These are phyloP conservation scores for Synodontis membranacea DNA, from an alignment of 2,113 vertebrate species.

Conservation along the genomic window DNA sequence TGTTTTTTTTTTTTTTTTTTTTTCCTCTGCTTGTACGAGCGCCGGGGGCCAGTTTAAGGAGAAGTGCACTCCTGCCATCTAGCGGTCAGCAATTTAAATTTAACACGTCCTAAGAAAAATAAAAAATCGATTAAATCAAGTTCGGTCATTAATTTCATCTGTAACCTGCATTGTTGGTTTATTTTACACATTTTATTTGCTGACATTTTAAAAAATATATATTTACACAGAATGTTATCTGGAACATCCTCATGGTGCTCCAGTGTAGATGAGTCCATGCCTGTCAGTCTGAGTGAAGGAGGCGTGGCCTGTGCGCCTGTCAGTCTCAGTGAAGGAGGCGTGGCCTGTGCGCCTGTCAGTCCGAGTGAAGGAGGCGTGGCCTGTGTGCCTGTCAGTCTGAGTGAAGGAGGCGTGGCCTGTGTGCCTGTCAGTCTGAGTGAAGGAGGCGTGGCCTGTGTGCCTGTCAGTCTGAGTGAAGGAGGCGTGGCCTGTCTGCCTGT, in stretches of 20 bases:
- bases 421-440: neutral
- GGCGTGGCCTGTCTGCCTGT: neutral
- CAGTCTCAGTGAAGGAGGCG: neutral
- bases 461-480: neutral
- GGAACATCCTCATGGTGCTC: too few species aligned
- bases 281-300: neutral
- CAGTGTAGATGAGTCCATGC: too few species aligned
- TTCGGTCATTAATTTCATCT: neutral
- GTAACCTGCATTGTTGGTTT: neutral
- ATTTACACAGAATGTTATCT: neutral
- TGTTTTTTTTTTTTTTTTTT: neutral
- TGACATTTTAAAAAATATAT: too few species aligned
- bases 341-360: neutral
- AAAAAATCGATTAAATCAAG: neutral
- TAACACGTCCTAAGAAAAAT: neutral
- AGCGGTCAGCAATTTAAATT: neutral
- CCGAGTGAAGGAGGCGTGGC: neutral
- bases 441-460: neutral
- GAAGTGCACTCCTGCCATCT: slow-evolving; percentile 25
- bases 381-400: neutral
- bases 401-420: neutral
- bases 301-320: neutral
- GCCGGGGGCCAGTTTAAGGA: neutral
- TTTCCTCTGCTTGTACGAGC: neutral
- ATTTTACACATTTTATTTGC: neutral